A percentile compares a stretch with the other conserved stretches of the same genome.
Evolutionary conservation across 2,888 invertebrate genomes (phyloP).

Genomic region (Strigamia crassipes): DNA sequence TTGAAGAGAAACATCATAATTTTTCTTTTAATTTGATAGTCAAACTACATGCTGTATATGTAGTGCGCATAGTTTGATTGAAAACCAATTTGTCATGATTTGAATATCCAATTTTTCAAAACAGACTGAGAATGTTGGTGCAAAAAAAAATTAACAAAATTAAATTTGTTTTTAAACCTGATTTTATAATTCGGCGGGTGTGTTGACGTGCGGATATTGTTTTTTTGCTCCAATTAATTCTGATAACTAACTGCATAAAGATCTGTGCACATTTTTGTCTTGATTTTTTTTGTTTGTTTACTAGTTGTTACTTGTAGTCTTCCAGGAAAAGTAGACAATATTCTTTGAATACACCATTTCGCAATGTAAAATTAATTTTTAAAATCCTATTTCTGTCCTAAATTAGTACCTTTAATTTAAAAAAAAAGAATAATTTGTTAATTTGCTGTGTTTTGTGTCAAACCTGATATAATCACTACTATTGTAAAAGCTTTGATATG

Average conservation of each 20-base stretch:
- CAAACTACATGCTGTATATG: not conserved
- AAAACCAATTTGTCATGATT: constrained; percentile 4
- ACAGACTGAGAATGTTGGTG: not conserved
- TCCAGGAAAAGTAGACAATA: constrained; percentile 26
- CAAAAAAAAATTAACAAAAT: not conserved
- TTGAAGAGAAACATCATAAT: not conserved
- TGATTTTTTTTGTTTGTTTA: not conserved
- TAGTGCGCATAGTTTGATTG: not conserved
- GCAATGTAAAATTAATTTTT: constrained; percentile 4
- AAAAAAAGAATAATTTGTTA: not conserved
- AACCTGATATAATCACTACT: constrained; percentile 32
- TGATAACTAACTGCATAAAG: constrained; percentile 18
- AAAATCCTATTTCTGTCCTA: constrained; percentile 3
- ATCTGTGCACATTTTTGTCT: constrained; percentile 3
- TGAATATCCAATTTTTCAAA: not conserved
- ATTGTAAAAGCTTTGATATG: constrained; percentile 32
- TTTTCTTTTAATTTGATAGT: not conserved
- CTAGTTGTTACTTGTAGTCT: constrained; percentile 33
- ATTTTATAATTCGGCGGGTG: not conserved
- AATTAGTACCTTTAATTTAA: not conserved
- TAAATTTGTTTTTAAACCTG: not conserved
- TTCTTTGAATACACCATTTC: constrained; percentile 11
- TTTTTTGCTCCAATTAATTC: constrained; percentile 1
- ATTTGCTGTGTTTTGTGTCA: constrained; percentile 37
- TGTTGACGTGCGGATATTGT: no score